Evolutionary conservation across 2,797 vertebrate species (phyloP).

Genomic region (Melanotaenia pygmaea): DNA sequence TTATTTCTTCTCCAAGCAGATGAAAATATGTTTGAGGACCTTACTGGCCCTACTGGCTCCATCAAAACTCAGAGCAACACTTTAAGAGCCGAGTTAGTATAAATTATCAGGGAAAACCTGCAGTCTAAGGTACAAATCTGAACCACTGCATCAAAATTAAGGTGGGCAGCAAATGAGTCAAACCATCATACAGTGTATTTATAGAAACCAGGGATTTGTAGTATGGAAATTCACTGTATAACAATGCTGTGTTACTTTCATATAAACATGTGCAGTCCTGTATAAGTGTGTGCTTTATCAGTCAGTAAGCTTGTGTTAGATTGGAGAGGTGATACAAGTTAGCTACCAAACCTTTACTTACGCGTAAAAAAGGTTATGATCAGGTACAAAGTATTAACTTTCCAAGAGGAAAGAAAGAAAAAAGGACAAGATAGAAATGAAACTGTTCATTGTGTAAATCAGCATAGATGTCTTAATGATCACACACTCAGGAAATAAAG

Average conservation of each 20-base stretch:
- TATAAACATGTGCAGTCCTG: not conserved
- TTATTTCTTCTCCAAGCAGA: not conserved
- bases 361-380: no score
- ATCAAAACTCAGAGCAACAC: not conserved
- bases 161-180: no score
- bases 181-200: not conserved
- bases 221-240: not conserved
- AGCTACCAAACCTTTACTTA: not conserved
- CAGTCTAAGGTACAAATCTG: not conserved
- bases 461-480: not conserved
- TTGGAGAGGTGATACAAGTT: not conserved
- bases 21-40: not conserved
- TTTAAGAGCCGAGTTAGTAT: not conserved
- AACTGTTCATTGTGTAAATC: not conserved
- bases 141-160: not conserved
- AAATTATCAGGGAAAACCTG: not conserved
- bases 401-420: no score
- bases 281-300: not conserved
- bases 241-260: not conserved
- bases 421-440: not conserved
- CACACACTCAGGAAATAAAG: not conserved
- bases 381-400: no score
- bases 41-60: not conserved
- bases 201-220: not conserved
- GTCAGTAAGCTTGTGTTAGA: not conserved